phyloP scores from a whole-genome alignment of 2,113 vertebrate species.

The Thunnus maccoyii region DNA sequence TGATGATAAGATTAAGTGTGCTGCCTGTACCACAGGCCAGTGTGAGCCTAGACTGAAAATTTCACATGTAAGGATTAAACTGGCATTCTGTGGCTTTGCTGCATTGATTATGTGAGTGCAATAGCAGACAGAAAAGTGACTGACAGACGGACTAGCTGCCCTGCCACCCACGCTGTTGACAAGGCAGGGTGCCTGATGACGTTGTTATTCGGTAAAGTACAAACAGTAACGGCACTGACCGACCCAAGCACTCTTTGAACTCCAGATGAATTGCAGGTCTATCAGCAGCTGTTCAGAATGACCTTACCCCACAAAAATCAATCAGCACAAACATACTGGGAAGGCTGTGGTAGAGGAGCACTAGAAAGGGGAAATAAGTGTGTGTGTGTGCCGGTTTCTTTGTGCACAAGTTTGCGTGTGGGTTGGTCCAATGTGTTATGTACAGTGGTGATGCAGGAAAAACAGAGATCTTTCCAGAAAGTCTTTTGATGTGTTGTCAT shows the following conservation, averaged over 20 bases:
- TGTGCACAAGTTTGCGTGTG: background rate
- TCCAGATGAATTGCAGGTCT: constrained; percentile 74
- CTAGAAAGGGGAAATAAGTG: constrained; percentile 34
- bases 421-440: constrained; percentile 46
- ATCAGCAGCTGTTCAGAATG: constrained; percentile 78
- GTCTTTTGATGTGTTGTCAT: constrained; percentile 44
- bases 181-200: constrained; percentile 64
- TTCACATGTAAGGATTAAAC: constrained; percentile 2
- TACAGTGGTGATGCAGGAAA: constrained; percentile 51
- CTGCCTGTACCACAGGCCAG: background rate
- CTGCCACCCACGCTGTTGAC: constrained; percentile 72
- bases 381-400: constrained; percentile 15
- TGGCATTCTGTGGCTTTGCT: constrained; percentile 4
- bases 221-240: constrained; percentile 68
- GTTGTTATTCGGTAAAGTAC: constrained; percentile 71
- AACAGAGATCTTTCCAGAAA: constrained; percentile 48
- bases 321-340: constrained; percentile 74
- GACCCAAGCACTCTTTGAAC: constrained; percentile 77
- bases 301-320: constrained; percentile 83
- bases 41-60: background rate
- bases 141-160: constrained; percentile 49
- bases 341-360: constrained; percentile 20
- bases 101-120: constrained; percentile 53
- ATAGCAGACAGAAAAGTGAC: constrained; percentile 39
- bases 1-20: background rate